Percentiles rank a stretch among this genome's conserved stretches.
phyloP scores from a whole-genome alignment of 1,140 invertebrate genomes.

The Protaetia brevitarsis region DNA sequence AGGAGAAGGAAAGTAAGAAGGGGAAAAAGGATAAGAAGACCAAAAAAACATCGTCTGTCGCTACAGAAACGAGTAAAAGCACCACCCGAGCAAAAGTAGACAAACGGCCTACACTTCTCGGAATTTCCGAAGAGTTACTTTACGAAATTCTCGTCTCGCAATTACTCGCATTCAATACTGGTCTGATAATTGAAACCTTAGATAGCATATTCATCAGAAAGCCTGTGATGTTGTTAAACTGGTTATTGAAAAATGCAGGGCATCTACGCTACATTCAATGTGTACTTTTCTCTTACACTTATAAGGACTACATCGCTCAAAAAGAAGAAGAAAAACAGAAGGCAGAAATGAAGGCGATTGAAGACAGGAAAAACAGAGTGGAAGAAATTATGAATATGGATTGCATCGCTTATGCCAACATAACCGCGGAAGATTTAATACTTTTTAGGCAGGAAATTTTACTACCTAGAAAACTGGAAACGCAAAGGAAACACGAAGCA shows the following conservation, averaged over 20 bases:
- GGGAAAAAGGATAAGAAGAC: constrained; percentile 25
- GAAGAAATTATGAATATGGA: constrained; percentile 11
- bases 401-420: not conserved
- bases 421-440: not conserved
- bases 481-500: not conserved
- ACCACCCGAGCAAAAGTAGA: not conserved
- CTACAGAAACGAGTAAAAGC: not conserved
- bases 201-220: constrained; percentile 34
- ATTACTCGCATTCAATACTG: constrained; percentile 26
- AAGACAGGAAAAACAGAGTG: constrained; percentile 24
- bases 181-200: constrained; percentile 40
- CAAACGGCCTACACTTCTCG: constrained; percentile 15
- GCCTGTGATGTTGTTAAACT: constrained; percentile 28
- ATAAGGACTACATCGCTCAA: constrained; percentile 23
- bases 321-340: constrained; percentile 19
- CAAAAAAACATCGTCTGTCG: not conserved
- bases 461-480: constrained; percentile 10
- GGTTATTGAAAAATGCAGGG: constrained; percentile 34
- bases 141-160: constrained; percentile 34
- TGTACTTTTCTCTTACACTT: constrained; percentile 35
- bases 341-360: not conserved
- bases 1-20: too few species aligned
- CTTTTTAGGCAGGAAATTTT: not conserved
- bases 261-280: constrained; percentile 35
- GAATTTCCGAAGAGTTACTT: constrained; percentile 32